phyloP scores from a whole-genome alignment of 2,888 invertebrate species.

The Mantis religiosa region DNA sequence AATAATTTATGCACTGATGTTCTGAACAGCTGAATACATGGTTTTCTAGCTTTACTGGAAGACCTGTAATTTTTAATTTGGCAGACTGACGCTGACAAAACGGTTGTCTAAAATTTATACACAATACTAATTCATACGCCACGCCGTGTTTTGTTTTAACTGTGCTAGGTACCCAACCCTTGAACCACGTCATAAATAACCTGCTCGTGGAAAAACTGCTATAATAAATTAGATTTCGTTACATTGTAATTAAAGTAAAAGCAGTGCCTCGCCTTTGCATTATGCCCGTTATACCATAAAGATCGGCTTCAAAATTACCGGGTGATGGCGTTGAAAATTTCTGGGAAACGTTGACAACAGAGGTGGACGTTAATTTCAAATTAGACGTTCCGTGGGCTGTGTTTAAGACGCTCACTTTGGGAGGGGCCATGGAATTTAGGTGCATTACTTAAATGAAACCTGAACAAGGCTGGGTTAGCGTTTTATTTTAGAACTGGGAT shows the following conservation, averaged over 20 bases:
- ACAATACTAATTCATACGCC: not conserved
- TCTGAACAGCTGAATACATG: no score
- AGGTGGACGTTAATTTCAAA: not conserved
- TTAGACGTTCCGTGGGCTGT: not conserved
- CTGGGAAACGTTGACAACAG: not conserved
- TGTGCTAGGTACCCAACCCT: not conserved
- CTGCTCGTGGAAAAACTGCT: not conserved
- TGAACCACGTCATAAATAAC: not conserved
- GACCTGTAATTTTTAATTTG: no score
- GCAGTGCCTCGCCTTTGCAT: not conserved
- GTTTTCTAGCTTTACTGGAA: no score
- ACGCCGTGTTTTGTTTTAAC: not conserved
- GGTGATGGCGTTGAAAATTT: not conserved
- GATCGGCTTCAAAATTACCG: not conserved
- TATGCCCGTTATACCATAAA: not conserved
- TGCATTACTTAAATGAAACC: not conserved
- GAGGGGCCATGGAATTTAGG: not conserved
- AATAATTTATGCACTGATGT: no score
- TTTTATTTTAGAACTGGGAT: no score
- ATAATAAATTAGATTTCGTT: not conserved
- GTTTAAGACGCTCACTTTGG: not conserved
- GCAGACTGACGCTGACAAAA: no score
- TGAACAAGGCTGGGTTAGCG: not conserved
- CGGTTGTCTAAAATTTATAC: no score
- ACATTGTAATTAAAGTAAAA: not conserved